Evolutionary conservation across 2,113 vertebrate genomes (phyloP).

Genomic region (Miniopterus natalensis): DNA sequence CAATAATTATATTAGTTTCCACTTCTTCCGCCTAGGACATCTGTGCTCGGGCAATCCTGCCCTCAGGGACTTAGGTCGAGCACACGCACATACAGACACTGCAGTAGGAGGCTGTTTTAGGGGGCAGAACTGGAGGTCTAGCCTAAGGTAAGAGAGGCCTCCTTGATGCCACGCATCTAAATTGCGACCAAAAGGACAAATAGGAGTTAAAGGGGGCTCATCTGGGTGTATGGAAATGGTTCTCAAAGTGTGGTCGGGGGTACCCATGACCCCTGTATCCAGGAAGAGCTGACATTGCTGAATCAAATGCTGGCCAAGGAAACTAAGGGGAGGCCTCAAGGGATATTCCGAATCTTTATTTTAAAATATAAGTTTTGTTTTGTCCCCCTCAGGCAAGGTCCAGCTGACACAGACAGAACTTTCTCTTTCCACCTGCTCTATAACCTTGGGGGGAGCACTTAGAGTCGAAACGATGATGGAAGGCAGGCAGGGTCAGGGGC

Average conservation of each 20-base stretch:
- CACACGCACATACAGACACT: not conserved
- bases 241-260: not conserved
- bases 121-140: not conserved
- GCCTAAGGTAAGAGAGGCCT: not conserved
- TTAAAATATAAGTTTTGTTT: not conserved
- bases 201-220: not conserved
- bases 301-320: not conserved
- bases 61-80: not conserved
- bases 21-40: not conserved
- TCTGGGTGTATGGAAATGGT: too few relatives aligned
- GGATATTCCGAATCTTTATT: not conserved
- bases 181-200: not conserved
- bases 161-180: not conserved
- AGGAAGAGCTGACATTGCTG: not conserved
- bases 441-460: not conserved
- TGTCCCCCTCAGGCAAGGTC: not conserved
- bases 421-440: not conserved
- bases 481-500: not conserved
- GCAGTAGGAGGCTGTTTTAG: rapidly evolving
- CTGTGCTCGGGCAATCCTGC: not conserved
- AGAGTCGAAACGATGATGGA: not conserved
- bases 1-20: not conserved
- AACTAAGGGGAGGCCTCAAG: not conserved
- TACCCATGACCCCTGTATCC: not conserved
- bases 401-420: not conserved